Base-by-base conservation (phyloP, 2,797 vertebrate genomes). In the Picus viridis region DNA sequence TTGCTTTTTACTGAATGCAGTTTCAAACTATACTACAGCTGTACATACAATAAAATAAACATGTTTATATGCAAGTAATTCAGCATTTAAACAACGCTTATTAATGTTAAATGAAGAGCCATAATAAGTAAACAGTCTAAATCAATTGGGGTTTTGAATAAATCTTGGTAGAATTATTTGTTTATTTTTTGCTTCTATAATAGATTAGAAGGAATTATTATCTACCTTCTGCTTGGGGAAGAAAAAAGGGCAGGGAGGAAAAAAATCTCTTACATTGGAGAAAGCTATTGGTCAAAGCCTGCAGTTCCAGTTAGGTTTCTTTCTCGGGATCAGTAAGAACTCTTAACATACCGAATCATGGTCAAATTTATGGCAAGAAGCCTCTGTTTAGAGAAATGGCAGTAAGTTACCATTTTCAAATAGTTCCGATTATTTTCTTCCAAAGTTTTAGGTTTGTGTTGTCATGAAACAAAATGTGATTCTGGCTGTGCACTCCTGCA, bases 141-240 rank as follows among this genome's bases (percentile, higher is more conserved):
- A 83, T 54, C 49, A 82, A 10, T 36, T 47, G 30, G 4, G 2
- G 2, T 36, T 64, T 67, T 75, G 15, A 6, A 0, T 88, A 49
- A 92, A 74, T 90, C 86, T 82, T 39, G 86, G 34, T 76, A 43
- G 64, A 91, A 91, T 93, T 91, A 93, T 87, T 96, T 95, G 63
- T 86, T 93, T 64, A 72, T 89, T 94, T 7, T 2, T 75, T 78
- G 14, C 47, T 83, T 73, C 68, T 89, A 0, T 81, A 90, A 86
- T 67, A 65, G 64, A 91, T 95, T 84, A 88, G 93, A 91, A 91
- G 79, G 77, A 95, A 59, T 93, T 7, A 86, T 94, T 94, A 81
- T 57, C 36, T 88, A 82, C 90, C 70, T 87, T 94, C 51, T 79
- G 83, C 68, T 91, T 84, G 19, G 24, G 16, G 34, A 36, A 82